Percentiles rank a stretch among this genome's conserved stretches.
phyloP scores from a whole-genome alignment of 1,140 invertebrate genomes.

The Acromyrmex echinatior region DNA sequence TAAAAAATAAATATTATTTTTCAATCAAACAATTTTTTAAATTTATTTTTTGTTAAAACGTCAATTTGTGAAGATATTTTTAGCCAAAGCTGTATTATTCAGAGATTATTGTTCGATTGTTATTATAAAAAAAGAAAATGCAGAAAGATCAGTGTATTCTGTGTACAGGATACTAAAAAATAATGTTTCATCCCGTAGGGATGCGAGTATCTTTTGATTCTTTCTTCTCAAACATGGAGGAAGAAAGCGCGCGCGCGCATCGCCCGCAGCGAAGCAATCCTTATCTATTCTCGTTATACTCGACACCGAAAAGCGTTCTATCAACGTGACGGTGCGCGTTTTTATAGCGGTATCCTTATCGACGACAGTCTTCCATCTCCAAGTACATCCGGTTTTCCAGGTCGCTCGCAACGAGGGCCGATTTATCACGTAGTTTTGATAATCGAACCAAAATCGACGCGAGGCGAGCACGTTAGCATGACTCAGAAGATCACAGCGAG shows the following conservation, averaged over 20 bases:
- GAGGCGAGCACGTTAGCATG: neutral
- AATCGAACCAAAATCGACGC: constrained; percentile 32
- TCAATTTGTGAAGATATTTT: no score
- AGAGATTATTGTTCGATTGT: neutral
- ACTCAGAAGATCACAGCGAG: constrained; percentile 23
- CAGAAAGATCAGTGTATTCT: no score
- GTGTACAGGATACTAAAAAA: constrained; percentile 9
- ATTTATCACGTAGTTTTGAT: constrained; percentile 59
- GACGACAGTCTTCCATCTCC: constrained; percentile 53
- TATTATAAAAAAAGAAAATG: constrained; percentile 3
- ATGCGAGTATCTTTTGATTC: constrained; percentile 6
- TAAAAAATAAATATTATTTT: no score
- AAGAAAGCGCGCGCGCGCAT: constrained; percentile 10
- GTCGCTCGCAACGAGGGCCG: constrained; percentile 25
- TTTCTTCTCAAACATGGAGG: neutral
- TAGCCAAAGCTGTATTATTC: no score
- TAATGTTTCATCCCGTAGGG: constrained; percentile 30
- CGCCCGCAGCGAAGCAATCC: constrained; percentile 47
- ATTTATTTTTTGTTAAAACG: no score
- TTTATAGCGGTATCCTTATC: constrained; percentile 59
- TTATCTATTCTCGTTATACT: constrained; percentile 60
- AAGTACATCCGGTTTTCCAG: constrained; percentile 53
- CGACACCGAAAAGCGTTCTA: constrained; percentile 58
- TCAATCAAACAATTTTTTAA: no score
- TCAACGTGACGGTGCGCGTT: constrained; percentile 51